These are phyloP conservation scores for Apis florea DNA, from an alignment of 1,140 invertebrate species.

Conservation along the genomic window DNA sequence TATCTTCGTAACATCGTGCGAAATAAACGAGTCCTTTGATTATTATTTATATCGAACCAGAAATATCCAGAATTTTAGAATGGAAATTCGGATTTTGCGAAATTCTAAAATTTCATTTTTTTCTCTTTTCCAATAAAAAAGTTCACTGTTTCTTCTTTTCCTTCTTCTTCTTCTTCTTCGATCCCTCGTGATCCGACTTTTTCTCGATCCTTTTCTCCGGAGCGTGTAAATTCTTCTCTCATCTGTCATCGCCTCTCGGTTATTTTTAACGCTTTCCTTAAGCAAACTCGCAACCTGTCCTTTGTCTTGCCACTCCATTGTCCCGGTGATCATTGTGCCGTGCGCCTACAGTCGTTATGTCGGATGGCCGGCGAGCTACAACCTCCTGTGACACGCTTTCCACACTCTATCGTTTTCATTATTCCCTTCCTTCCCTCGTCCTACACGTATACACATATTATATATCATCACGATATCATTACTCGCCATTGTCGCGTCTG, in stretches of 20 bases:
- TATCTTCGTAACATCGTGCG: too few species aligned
- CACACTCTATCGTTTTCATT: slow-evolving; percentile 1
- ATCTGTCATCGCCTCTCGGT: neutral
- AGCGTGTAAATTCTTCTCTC: neutral
- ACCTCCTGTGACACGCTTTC: slow-evolving; percentile 8
- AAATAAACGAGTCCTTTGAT: too few species aligned
- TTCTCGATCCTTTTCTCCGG: neutral
- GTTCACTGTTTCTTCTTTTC: too few species aligned
- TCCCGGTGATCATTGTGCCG: slow-evolving; percentile 6
- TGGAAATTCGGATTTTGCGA: too few species aligned
- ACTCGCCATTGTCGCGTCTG: neutral
- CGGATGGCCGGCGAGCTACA: neutral
- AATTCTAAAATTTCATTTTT: too few species aligned
- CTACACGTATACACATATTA: too few species aligned
- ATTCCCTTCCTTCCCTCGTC: neutral
- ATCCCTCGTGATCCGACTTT: too few species aligned
- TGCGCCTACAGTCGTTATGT: neutral
- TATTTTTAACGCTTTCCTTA: slow-evolving; percentile 34
- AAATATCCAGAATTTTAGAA: too few species aligned
- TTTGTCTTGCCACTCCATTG: slow-evolving; percentile 11
- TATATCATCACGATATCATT: neutral
- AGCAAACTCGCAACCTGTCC: slow-evolving; percentile 7
- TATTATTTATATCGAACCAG: too few species aligned
- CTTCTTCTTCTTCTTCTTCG: too few species aligned
- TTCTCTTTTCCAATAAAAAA: too few species aligned